Conservation (phyloP, 2,888 invertebrate genomes). For the Ommatoiulus sabulosus region DNA sequence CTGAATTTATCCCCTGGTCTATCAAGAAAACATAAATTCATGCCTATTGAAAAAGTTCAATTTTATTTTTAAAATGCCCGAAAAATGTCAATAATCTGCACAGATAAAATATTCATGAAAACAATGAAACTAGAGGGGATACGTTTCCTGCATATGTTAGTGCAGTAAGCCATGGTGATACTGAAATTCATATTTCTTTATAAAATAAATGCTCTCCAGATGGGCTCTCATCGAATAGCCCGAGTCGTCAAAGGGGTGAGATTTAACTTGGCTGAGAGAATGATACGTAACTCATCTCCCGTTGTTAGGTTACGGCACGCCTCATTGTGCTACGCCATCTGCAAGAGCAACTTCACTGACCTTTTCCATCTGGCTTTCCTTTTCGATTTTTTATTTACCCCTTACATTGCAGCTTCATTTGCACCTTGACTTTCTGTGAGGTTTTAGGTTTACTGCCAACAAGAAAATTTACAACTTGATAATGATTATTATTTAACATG, state of each 20-base stretch:
- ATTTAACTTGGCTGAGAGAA: constrained; percentile 15
- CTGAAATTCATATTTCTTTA: neutral
- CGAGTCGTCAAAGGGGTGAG: constrained; percentile 30
- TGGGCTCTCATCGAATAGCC: neutral
- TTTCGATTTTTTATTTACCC: neutral
- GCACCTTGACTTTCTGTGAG: neutral
- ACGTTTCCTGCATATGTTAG: neutral
- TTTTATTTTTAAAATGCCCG: neutral
- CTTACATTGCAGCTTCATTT: neutral
- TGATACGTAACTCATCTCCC: constrained; percentile 48
- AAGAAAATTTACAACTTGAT: neutral
- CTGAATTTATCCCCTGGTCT: too few species aligned
- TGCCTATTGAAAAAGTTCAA: neutral
- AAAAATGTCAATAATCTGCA: neutral
- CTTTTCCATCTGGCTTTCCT: neutral
- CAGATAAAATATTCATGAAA: neutral
- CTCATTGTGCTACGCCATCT: constrained; percentile 47
- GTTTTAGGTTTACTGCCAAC: neutral
- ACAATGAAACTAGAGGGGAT: neutral
- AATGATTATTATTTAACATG: neutral
- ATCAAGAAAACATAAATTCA: too few species aligned
- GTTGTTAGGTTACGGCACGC: constrained; percentile 53
- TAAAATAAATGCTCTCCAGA: constrained; percentile 39
- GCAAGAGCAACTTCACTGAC: constrained; percentile 24
- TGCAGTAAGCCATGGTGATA: neutral